These are phyloP conservation scores for Bombyx mori DNA, from an alignment of 1,140 invertebrate genomes.

Conservation along the genomic window DNA sequence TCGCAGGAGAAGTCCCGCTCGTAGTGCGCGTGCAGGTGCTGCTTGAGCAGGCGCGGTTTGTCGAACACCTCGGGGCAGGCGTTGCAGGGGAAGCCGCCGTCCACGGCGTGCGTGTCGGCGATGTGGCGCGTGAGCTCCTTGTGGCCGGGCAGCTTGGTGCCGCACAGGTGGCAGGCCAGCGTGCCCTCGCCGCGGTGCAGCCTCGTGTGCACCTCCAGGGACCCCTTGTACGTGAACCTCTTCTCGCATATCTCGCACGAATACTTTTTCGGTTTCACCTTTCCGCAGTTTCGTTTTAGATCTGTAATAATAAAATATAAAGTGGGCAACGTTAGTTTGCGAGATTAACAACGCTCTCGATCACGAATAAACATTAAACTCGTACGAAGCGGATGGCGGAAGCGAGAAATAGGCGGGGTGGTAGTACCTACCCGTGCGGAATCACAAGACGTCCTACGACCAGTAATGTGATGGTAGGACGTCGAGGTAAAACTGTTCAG, in stretches of 20 bases:
- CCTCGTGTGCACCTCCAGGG: conserved; percentile 47
- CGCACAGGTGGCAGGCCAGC: conserved; percentile 38
- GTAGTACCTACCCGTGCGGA: no score
- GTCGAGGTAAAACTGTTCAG: no score
- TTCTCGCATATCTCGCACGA: conserved; percentile 42
- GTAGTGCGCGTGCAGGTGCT: conserved; percentile 39
- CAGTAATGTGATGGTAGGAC: no score
- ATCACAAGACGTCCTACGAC: no score
- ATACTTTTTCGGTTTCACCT: conserved; percentile 32
- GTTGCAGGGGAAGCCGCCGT: conserved; percentile 31
- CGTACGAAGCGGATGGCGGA: no score
- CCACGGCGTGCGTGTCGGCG: conserved; percentile 20
- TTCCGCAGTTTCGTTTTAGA: not conserved
- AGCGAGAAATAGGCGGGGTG: no score
- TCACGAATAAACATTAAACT: no score
- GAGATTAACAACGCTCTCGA: no score
- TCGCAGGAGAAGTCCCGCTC: conserved; percentile 43
- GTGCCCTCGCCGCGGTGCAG: conserved; percentile 65
- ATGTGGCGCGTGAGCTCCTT: conserved; percentile 51
- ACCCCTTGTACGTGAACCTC: conserved; percentile 50
- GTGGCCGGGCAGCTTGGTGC: conserved; percentile 31
- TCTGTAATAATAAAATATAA: no score
- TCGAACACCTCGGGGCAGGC: conserved; percentile 37
- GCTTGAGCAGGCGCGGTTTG: conserved; percentile 37
- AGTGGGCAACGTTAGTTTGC: no score